Evolutionary conservation across 2,888 invertebrate species (phyloP).

Genomic region (Ectemnius continuus): DNA sequence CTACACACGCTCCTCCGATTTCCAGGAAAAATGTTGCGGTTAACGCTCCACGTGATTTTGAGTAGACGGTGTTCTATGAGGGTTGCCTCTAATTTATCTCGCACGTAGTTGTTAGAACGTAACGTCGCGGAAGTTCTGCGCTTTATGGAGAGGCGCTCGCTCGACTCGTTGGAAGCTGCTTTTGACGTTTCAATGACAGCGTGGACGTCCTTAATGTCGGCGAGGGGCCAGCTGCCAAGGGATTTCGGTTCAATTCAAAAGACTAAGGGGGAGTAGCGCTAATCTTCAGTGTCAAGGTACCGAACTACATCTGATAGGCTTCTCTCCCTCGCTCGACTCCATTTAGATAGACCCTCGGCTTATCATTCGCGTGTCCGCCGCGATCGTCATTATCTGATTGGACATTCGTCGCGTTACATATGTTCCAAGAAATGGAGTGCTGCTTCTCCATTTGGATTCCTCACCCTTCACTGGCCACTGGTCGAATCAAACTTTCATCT

Average conservation of each 20-base stretch:
- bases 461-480: not conserved
- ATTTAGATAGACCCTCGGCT: constrained; percentile 43
- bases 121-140: constrained; percentile 46
- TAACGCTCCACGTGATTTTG: constrained; percentile 13
- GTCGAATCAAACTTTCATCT: not conserved
- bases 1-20: not conserved
- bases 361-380: constrained; percentile 40
- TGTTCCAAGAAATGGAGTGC: not conserved
- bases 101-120: constrained; percentile 34
- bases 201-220: constrained; percentile 45
- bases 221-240: constrained; percentile 20
- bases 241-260: constrained; percentile 49
- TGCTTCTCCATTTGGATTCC: not conserved
- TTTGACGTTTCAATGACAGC: constrained; percentile 60
- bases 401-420: constrained; percentile 23
- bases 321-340: constrained; percentile 40
- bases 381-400: constrained; percentile 26
- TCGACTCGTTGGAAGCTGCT: constrained; percentile 39
- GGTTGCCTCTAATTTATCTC: constrained; percentile 46
- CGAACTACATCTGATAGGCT: constrained; percentile 61
- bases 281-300: constrained; percentile 63
- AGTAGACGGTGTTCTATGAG: constrained; percentile 8
- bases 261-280: constrained; percentile 42
- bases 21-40: constrained; percentile 11
- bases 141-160: constrained; percentile 49